Evolutionary conservation across 2,113 vertebrate species (phyloP).

Genomic region (Hemichromis elongatus): DNA sequence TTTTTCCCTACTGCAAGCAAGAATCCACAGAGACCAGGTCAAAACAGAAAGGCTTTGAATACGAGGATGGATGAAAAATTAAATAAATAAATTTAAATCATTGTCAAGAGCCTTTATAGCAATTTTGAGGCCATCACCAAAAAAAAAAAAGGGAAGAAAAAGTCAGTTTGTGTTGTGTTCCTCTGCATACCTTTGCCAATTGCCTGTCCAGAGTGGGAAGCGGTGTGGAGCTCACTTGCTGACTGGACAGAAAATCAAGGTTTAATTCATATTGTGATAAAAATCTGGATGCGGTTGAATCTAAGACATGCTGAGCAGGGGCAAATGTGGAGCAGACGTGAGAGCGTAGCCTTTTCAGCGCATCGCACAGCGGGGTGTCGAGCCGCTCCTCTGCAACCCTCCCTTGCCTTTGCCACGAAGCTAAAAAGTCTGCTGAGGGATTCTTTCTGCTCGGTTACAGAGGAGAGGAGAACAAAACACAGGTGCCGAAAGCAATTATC

Average conservation of each 20-base stretch:
- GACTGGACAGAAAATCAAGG: conserved; percentile 70
- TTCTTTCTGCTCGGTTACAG: conserved; percentile 46
- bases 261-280: conserved; percentile 71
- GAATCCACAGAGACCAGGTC: conserved; percentile 74
- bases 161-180: conserved; percentile 40
- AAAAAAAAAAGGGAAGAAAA: conserved; percentile 16
- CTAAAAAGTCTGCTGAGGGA: conserved; percentile 51
- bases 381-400: conserved; percentile 15
- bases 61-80: conserved; percentile 38
- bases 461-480: conserved; percentile 50
- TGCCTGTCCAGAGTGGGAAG: conserved; percentile 57
- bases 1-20: conserved; percentile 20
- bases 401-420: background rate
- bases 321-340: conserved; percentile 46
- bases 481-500: conserved; percentile 68
- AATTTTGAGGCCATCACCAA: conserved; percentile 58
- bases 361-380: conserved; percentile 19
- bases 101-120: conserved; percentile 65
- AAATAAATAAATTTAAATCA: conserved; percentile 70
- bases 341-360: conserved; percentile 31
- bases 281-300: conserved; percentile 64
- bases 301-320: conserved; percentile 61
- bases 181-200: conserved; percentile 53
- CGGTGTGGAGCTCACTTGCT: conserved; percentile 59
- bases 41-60: conserved; percentile 54